These are phyloP conservation scores for Sorex fumeus DNA, from an alignment of 2,113 vertebrate species.

Conservation along the genomic window DNA sequence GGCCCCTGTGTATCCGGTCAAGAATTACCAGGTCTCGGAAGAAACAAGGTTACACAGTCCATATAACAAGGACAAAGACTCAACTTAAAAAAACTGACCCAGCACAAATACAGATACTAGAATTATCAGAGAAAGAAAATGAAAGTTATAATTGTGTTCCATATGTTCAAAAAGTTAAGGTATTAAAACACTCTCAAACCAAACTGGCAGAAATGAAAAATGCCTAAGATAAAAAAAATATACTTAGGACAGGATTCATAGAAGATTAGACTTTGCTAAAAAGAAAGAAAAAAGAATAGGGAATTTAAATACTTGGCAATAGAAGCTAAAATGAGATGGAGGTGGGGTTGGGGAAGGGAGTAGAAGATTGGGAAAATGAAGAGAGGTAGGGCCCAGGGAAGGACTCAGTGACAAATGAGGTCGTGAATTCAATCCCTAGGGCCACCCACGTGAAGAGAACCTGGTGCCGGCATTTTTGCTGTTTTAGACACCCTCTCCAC, in stretches of 20 bases:
- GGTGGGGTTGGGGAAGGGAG: background rate
- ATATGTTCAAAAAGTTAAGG: constrained; percentile 13
- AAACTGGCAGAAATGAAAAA: constrained; percentile 47
- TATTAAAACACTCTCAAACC: background rate
- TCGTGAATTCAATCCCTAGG: too few relatives aligned
- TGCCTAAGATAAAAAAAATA: constrained; percentile 9
- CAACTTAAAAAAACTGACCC: background rate
- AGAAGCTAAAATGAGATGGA: constrained; percentile 5
- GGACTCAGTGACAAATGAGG: too few relatives aligned
- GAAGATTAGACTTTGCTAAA: background rate
- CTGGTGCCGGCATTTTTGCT: too few relatives aligned
- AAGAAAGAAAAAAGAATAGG: background rate
- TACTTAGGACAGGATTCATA: background rate
- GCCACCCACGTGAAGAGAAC: too few relatives aligned
- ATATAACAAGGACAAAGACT: background rate
- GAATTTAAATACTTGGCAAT: background rate
- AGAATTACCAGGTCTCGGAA: background rate
- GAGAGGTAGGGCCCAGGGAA: background rate
- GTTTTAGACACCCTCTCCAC: too few relatives aligned
- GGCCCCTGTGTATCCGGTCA: background rate
- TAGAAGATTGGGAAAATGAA: background rate
- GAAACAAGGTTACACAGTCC: background rate
- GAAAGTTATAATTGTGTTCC: constrained; percentile 13
- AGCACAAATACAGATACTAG: constrained; percentile 27
- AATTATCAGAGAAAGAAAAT: background rate